Percentiles rank a stretch among this genome's conserved stretches.
These are phyloP conservation scores for Corydoras sp. DNA, from an alignment of 2,113 vertebrate genomes.

Conservation along the genomic window DNA sequence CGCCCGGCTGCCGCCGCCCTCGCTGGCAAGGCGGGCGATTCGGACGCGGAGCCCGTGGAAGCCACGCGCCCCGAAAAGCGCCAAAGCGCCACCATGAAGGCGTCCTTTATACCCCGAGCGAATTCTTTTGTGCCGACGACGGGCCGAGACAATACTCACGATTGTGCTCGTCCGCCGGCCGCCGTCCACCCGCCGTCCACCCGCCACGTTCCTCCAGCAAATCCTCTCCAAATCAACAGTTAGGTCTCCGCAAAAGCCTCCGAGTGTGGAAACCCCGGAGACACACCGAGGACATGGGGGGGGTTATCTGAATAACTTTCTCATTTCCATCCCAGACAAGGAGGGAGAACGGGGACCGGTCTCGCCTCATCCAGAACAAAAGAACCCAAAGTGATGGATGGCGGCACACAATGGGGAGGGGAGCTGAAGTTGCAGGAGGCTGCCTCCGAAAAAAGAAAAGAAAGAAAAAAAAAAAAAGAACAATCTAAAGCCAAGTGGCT, in stretches of 20 bases:
- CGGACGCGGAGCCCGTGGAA: neutral
- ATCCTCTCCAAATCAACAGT: no score
- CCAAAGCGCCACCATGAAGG: neutral
- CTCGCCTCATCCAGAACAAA: slow-evolving; percentile 60
- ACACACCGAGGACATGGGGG: no score
- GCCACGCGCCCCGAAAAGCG: neutral
- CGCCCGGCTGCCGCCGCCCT: neutral
- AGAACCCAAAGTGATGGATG: slow-evolving; percentile 51
- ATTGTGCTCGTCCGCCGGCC: neutral
- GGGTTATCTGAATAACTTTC: no score
- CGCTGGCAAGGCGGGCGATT: neutral
- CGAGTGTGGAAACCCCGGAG: no score
- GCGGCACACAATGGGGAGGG: neutral
- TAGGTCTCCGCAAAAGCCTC: no score
- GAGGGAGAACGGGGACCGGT: slow-evolving; percentile 10
- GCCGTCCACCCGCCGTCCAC: no score
- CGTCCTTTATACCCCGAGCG: neutral
- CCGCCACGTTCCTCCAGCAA: no score
- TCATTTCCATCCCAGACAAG: neutral
- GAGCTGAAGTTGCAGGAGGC: neutral
- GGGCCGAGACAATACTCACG: neutral
- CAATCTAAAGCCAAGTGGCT: no score
- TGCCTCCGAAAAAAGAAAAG: no score
- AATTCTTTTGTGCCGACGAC: neutral
- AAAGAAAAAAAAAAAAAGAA: no score